A percentile compares a stretch with the other conserved stretches of the same genome.
Evolutionary conservation across 2,113 vertebrate genomes (phyloP).

Genomic region (Psittacus erithacus): DNA sequence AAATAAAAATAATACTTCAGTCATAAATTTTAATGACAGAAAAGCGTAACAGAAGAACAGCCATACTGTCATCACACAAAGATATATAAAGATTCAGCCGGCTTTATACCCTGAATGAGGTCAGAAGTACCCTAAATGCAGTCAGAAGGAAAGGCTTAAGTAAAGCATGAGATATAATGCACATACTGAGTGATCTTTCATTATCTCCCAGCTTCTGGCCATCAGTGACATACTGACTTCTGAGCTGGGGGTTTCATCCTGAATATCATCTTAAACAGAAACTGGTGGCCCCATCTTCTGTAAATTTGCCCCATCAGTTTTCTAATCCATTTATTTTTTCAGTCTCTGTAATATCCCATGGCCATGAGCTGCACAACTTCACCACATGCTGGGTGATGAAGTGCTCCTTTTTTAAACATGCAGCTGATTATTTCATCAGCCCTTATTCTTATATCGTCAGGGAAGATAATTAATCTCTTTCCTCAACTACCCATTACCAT

Average conservation of each 20-base stretch:
- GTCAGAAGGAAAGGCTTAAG: background rate
- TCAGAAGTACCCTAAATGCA: too few species aligned
- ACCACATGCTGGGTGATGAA: conserved; percentile 16
- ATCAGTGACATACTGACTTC: background rate
- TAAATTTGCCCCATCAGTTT: background rate
- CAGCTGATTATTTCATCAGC: conserved; percentile 59
- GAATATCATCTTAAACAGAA: background rate
- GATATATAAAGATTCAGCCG: background rate
- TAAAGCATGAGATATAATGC: background rate
- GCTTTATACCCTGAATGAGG: background rate
- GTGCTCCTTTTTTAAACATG: conserved; percentile 2
- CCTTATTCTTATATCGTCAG: conserved; percentile 23
- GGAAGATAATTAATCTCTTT: conserved; percentile 38
- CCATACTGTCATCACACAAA: too few species aligned
- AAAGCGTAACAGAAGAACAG: background rate
- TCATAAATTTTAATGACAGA: background rate
- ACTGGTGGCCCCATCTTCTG: background rate
- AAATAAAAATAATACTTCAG: background rate
- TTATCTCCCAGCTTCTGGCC: background rate
- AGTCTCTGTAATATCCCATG: background rate
- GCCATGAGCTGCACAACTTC: background rate
- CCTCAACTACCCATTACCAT: conserved; percentile 8
- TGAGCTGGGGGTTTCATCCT: background rate
- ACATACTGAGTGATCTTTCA: background rate
- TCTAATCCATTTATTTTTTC: background rate